A percentile compares a stretch with the other conserved stretches of the same genome.
These are phyloP conservation scores for Apamea epomidion DNA, from an alignment of 2,888 invertebrate genomes.

Conservation along the genomic window DNA sequence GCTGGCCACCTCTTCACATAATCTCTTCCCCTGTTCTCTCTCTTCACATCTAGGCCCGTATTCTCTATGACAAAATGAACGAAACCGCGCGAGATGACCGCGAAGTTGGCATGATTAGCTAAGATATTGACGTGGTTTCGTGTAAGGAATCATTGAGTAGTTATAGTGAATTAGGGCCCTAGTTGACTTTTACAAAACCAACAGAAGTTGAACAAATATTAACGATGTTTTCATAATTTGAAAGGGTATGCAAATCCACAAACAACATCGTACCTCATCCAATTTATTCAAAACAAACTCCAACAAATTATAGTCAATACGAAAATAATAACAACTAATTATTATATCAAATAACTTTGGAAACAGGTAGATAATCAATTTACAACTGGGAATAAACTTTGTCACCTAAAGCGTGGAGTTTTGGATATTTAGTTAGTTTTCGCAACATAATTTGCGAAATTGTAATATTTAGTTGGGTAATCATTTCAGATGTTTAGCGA, in stretches of 20 bases:
- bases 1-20: not conserved
- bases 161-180: no score
- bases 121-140: no score
- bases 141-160: no score
- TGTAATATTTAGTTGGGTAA: constrained; percentile 26
- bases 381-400: constrained; percentile 51
- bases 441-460: constrained; percentile 39
- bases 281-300: constrained; percentile 41
- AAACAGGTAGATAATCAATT: constrained; percentile 54
- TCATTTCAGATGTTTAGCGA: constrained; percentile 4
- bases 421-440: constrained; percentile 29
- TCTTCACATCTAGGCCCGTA: not conserved
- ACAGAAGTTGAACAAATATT: not conserved
- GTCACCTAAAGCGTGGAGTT: constrained; percentile 23
- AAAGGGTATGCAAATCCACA: constrained; percentile 23
- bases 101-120: no score
- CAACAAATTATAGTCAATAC: constrained; percentile 48
- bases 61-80: no score
- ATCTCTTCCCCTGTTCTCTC: not conserved
- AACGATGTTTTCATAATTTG: constrained; percentile 2
- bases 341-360: constrained; percentile 40
- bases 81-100: no score
- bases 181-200: not conserved
- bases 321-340: constrained; percentile 54
- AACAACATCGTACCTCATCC: constrained; percentile 15